Evolutionary conservation across 2,888 invertebrate species (phyloP).

Genomic region (Drosophila barbarae): DNA sequence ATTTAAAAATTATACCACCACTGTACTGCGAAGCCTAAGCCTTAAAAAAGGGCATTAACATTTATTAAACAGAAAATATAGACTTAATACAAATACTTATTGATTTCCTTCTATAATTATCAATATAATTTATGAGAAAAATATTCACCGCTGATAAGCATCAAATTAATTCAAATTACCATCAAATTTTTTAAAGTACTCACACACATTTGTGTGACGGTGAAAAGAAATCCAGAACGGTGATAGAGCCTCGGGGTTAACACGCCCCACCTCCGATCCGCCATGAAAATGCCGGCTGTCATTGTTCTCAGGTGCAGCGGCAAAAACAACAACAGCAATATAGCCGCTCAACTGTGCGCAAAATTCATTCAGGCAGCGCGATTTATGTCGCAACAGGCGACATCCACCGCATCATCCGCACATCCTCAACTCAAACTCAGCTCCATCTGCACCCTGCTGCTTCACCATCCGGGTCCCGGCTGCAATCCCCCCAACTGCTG

Average conservation of each 20-base stretch:
- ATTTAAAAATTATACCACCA: neutral
- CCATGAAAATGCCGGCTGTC: slow-evolving; percentile 55
- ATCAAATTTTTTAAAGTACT: neutral
- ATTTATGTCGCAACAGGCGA: slow-evolving; percentile 70
- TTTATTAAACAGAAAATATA: neutral
- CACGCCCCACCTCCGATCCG: slow-evolving; percentile 10
- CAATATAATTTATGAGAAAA: too few relatives aligned
- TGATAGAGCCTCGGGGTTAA: slow-evolving; percentile 21
- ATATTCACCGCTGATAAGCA: accelerated
- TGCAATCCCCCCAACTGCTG: slow-evolving; percentile 23
- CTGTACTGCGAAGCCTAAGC: neutral
- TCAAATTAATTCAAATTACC: too few relatives aligned
- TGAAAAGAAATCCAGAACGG: slow-evolving; percentile 19
- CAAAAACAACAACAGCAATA: slow-evolving; percentile 39
- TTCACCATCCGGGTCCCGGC: neutral
- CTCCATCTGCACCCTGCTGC: slow-evolving; percentile 6
- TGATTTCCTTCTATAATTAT: neutral
- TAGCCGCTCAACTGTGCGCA: slow-evolving; percentile 66
- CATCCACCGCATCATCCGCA: slow-evolving; percentile 50
- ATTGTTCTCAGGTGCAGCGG: slow-evolving; percentile 68
- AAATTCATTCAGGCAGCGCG: slow-evolving; percentile 66
- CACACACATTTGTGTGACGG: neutral
- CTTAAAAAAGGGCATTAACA: neutral
- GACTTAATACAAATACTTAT: neutral
- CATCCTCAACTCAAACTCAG: slow-evolving; percentile 11